A percentile compares a stretch with the other conserved stretches of the same genome.
Evolutionary conservation across 2,797 vertebrate species (phyloP).

Genomic region (Spinus pinus): DNA sequence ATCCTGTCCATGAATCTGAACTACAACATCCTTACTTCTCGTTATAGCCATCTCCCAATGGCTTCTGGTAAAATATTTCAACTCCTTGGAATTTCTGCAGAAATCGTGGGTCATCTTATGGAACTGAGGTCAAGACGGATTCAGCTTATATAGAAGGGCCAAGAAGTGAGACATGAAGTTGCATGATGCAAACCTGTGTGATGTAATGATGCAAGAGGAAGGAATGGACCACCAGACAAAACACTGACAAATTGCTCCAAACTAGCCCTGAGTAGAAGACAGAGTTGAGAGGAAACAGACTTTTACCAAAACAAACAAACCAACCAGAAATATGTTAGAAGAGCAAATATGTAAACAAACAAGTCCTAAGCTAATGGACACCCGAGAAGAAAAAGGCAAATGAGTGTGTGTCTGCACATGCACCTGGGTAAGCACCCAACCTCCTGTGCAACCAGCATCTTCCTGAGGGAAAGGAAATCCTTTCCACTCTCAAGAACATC

Average conservation of each 20-base stretch:
- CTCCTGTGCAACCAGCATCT: background rate
- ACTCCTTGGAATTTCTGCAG: background rate
- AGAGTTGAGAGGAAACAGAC: slow-evolving; percentile 2
- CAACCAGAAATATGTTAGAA: background rate
- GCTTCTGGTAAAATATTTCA: background rate
- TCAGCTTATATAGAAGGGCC: background rate
- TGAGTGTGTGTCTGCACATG: fast-evolving
- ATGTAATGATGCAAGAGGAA: background rate
- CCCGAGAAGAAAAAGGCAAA: background rate
- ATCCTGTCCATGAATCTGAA: background rate
- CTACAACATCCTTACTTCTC: background rate
- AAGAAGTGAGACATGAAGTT: slow-evolving; percentile 23
- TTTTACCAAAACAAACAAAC: background rate
- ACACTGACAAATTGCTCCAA: background rate
- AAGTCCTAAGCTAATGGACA: background rate
- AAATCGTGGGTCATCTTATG: background rate
- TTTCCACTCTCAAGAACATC: background rate
- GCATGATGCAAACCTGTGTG: background rate
- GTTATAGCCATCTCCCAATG: fast-evolving
- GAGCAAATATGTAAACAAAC: slow-evolving; percentile 15
- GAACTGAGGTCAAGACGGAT: background rate
- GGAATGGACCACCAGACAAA: slow-evolving; percentile 37
- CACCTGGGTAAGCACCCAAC: background rate
- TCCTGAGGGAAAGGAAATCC: background rate
- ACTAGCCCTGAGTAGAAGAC: slow-evolving; percentile 13